Evolutionary conservation across 2,113 vertebrate species (phyloP).

Genomic region (Pygoscelis antarcticus): DNA sequence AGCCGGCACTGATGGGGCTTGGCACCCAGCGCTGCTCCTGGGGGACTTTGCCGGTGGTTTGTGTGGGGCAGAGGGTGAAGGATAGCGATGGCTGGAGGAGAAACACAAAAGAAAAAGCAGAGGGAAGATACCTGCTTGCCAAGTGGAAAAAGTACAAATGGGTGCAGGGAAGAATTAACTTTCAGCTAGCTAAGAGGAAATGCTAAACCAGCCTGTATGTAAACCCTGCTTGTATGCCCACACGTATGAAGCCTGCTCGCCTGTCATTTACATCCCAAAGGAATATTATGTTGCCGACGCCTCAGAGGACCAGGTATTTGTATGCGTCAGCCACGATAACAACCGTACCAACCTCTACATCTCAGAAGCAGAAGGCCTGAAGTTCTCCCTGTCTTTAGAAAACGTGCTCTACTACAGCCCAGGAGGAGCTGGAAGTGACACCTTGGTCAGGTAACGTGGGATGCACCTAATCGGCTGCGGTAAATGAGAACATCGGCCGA

Average conservation of each 20-base stretch:
- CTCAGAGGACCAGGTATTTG: conserved; percentile 96
- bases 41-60: not conserved
- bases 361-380: conserved; percentile 91
- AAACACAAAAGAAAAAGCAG: not conserved
- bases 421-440: conserved; percentile 88
- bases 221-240: not conserved
- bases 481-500: accelerated
- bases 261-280: conserved; percentile 64
- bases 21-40: not conserved
- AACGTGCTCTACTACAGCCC: conserved; percentile 94
- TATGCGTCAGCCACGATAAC: conserved; percentile 93
- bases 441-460: conserved; percentile 86
- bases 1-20: accelerated
- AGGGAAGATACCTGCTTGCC: not conserved
- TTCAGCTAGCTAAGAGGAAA: not conserved
- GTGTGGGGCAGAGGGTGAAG: accelerated
- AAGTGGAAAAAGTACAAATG: not conserved
- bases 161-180: not conserved
- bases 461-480: accelerated
- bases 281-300: conserved; percentile 95
- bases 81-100: accelerated
- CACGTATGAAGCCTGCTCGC: accelerated
- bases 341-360: conserved; percentile 95
- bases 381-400: conserved; percentile 93
- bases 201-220: accelerated